These are phyloP conservation scores for Tricholauxania praeusta DNA, from an alignment of 2,888 invertebrate genomes.

Conservation along the genomic window DNA sequence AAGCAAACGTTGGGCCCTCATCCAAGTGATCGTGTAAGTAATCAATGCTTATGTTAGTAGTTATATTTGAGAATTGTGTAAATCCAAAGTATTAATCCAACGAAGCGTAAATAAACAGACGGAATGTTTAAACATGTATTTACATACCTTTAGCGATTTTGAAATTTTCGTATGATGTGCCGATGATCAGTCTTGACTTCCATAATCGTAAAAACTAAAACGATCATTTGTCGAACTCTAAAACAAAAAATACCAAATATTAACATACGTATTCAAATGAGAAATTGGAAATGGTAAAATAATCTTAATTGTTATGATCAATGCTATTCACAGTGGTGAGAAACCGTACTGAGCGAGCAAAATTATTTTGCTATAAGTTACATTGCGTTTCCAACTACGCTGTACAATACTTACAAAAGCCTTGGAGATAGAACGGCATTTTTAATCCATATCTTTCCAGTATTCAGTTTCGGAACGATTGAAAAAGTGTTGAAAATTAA, in stretches of 20 bases:
- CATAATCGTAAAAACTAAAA: conserved; percentile 12
- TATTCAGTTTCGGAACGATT: too few relatives aligned
- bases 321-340: neutral
- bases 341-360: too few relatives aligned
- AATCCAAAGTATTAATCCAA: conserved; percentile 50
- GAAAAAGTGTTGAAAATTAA: too few relatives aligned
- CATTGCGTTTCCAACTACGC: too few relatives aligned
- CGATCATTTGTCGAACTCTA: neutral
- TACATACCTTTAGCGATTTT: neutral
- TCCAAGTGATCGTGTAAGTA: conserved; percentile 9
- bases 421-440: too few relatives aligned
- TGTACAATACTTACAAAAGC: too few relatives aligned
- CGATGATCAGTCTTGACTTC: neutral
- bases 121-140: neutral
- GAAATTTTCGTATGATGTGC: neutral
- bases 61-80: conserved; percentile 21
- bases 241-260: neutral
- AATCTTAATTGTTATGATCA: neutral
- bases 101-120: conserved; percentile 5
- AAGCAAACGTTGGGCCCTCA: neutral
- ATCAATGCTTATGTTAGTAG: neutral
- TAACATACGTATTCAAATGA: too few relatives aligned
- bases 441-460: too few relatives aligned
- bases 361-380: too few relatives aligned
- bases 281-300: neutral